Evolutionary conservation across 2,888 invertebrate genomes (phyloP).

Genomic region (Polydrusus cervinus): DNA sequence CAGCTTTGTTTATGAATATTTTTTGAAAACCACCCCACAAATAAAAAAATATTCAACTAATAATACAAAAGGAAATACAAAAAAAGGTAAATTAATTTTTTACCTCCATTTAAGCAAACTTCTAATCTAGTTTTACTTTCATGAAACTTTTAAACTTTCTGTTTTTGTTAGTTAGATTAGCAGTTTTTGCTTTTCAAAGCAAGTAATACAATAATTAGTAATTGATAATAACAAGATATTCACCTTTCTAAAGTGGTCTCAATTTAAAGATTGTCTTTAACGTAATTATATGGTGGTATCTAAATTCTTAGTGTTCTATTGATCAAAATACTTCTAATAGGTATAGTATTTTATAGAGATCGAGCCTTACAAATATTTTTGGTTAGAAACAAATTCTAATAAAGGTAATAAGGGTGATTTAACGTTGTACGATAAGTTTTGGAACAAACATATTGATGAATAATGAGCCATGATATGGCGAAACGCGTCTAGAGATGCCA

Average conservation of each 20-base stretch:
- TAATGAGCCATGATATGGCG: too few relatives aligned
- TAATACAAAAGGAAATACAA: neutral
- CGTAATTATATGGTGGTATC: neutral
- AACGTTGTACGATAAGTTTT: neutral
- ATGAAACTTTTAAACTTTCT: too few relatives aligned
- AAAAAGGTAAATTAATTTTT: neutral
- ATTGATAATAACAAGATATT: neutral
- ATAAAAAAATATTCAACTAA: neutral
- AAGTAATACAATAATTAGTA: neutral
- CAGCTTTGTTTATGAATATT: neutral
- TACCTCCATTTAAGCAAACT: too few relatives aligned
- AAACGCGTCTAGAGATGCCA: too few relatives aligned
- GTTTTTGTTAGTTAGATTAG: too few relatives aligned
- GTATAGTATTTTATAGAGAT: conserved; percentile 18
- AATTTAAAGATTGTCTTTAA: conserved; percentile 25
- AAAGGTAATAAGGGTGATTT: neutral
- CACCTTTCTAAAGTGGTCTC: neutral
- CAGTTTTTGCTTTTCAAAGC: neutral
- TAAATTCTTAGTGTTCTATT: conserved; percentile 4
- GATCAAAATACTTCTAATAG: conserved; percentile 21
- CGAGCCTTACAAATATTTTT: neutral
- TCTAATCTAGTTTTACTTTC: too few relatives aligned
- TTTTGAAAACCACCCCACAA: neutral
- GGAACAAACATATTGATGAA: conserved; percentile 3
- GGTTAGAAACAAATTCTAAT: neutral